A percentile compares a stretch with the other conserved stretches of the same genome.
Conservation (phyloP, 2,888 invertebrate species). For the Silvanus unidentatus region DNA sequence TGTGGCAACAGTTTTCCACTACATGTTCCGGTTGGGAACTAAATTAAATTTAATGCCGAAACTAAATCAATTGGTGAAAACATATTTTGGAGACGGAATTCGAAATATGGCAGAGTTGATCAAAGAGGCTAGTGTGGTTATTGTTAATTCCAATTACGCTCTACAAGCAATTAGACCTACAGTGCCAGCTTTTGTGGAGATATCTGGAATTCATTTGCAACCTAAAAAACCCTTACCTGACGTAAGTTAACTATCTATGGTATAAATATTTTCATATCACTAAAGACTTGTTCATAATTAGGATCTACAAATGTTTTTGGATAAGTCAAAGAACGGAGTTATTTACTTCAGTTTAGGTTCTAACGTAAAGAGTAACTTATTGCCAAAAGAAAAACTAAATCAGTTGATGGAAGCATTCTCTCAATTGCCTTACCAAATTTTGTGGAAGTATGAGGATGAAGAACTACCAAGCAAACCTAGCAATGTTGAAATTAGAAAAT, state of each 20-base stretch:
- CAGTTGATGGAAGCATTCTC: constrained; percentile 38
- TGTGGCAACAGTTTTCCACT: constrained; percentile 19
- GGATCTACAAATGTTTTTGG: constrained; percentile 39
- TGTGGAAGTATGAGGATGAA: constrained; percentile 47
- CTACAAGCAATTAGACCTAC: constrained; percentile 23
- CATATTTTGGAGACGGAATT: constrained; percentile 24
- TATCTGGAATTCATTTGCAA: constrained; percentile 31
- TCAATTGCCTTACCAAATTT: constrained; percentile 42
- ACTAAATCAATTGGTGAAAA: constrained; percentile 21
- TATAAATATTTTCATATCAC: constrained; percentile 1
- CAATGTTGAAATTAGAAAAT: constrained; percentile 43
- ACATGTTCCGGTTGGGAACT: constrained; percentile 11
- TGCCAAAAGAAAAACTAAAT: constrained; percentile 33
- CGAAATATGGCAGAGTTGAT: constrained; percentile 22
- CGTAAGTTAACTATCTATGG: constrained; percentile 23
- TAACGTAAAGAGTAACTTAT: constrained; percentile 36
- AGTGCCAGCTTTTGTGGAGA: constrained; percentile 27
- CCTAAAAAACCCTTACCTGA: constrained; percentile 27
- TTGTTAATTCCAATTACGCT: constrained; percentile 28
- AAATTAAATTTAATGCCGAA: constrained; percentile 10
- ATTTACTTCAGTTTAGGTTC: constrained; percentile 47
- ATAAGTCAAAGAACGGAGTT: constrained; percentile 38
- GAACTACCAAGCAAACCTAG: constrained; percentile 30
- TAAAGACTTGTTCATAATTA: constrained; percentile 18
- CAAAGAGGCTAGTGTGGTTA: constrained; percentile 28